Evolutionary conservation across 2,888 invertebrate genomes (phyloP), one percentile per base, ranked within the genome.

Genomic region (Diadegma fenestrale): DNA sequence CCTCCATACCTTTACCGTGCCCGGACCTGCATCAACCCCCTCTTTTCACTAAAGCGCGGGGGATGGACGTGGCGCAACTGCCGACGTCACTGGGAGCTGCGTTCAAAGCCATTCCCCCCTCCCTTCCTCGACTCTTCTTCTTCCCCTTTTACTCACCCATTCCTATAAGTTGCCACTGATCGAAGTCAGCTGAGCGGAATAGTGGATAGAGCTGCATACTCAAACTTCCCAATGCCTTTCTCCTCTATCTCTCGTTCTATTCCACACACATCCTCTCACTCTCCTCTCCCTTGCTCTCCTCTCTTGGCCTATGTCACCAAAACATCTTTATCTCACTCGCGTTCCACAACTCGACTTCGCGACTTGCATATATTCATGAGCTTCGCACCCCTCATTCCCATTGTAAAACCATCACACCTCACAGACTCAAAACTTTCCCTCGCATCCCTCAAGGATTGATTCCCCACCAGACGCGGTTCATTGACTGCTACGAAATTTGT

Each of bases 181-280:
- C 93, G 92, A 93, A 93, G 89, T 90, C 93, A 93, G 93, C 93
- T 93, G 93, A 91, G 90, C 87, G 86, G 83, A 88, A 85, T 87
- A 87, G 88, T 81, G 83, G 76, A 82, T 82, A 85, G 82, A 80
- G 79, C 87, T 80, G 87, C 86, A 87, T 83, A 86, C 88, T 87
- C 43, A 73, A 75, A 76, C 80, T 63, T 73, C 61, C 75, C 80
- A 41, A 61, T 45, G 51, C 51, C 80, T 22, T 82, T 80, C 80
- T 87, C 87, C 80, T 87, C 87, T 87, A 85, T 89, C 88, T 89
- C 86, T 84, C 87, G 73, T 54, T 64, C 71, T 71, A 77, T 80
- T 71, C 54, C 66, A 88, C 87, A 86, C 80, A 82, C 19, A 54
- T 43, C 41, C 85, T 66, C 17, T 41, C n/a, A n/a, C n/a, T n/a